These are phyloP conservation scores for Scaeva pyrastri DNA, from an alignment of 2,888 invertebrate species.

Conservation along the genomic window DNA sequence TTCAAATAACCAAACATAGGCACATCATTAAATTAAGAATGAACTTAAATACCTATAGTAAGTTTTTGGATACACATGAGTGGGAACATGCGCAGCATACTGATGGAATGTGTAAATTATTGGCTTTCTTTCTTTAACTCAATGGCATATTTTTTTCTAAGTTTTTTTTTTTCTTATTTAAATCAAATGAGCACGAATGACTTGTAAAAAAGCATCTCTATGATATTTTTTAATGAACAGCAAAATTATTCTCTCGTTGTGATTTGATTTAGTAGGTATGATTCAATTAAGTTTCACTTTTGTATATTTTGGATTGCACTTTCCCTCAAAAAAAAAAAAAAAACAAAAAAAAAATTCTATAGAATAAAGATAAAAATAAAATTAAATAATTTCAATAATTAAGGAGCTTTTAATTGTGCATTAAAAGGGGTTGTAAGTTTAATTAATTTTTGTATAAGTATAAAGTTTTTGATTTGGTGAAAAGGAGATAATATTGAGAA, in stretches of 20 bases:
- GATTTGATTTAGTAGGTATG: slow-evolving; percentile 62
- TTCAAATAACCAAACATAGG: neutral
- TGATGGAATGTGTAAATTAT: slow-evolving; percentile 54
- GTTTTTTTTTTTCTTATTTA: slow-evolving; percentile 43
- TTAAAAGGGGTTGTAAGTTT: too few species aligned
- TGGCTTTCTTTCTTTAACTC: slow-evolving; percentile 61
- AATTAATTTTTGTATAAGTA: too few species aligned
- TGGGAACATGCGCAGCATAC: slow-evolving; percentile 40
- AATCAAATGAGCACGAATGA: slow-evolving; percentile 53
- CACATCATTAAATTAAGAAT: neutral
- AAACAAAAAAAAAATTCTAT: neutral
- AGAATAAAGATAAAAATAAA: neutral
- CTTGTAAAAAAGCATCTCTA: slow-evolving; percentile 15
- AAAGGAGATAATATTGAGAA: too few species aligned
- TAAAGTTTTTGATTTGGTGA: too few species aligned
- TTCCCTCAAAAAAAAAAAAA: slow-evolving; percentile 32
- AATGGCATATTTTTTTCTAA: slow-evolving; percentile 47
- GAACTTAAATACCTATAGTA: neutral
- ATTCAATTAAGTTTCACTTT: slow-evolving; percentile 74
- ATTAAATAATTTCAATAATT: too few species aligned
- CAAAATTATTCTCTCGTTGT: slow-evolving; percentile 25
- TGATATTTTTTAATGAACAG: neutral
- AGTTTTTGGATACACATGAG: slow-evolving; percentile 45
- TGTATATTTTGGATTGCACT: slow-evolving; percentile 52
- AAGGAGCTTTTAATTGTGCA: too few species aligned